These are phyloP conservation scores for Zaprionus ornatus DNA, from an alignment of 1,140 invertebrate species.

Conservation along the genomic window DNA sequence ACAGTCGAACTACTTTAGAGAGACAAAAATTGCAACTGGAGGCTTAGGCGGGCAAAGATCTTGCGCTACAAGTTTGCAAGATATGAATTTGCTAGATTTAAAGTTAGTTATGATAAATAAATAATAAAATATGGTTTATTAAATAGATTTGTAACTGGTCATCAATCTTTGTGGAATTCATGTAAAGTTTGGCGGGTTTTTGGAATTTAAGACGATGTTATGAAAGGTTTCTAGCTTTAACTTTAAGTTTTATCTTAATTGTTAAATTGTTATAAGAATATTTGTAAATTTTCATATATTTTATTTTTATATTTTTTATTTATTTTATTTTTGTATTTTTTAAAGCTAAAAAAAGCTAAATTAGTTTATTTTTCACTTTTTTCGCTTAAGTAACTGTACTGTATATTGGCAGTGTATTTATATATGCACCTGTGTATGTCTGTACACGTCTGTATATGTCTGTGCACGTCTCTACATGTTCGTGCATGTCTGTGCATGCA, in stretches of 20 bases:
- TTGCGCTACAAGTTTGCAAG: not conserved
- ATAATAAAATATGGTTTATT: not conserved
- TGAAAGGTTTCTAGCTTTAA: no score
- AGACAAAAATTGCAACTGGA: not conserved
- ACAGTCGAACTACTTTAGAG: not conserved
- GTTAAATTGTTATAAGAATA: no score
- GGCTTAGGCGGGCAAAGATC: not conserved
- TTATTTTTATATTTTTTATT: no score
- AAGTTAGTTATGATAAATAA: not conserved
- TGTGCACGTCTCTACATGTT: not conserved
- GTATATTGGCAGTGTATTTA: not conserved
- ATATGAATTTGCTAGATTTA: not conserved
- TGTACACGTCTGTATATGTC: not conserved
- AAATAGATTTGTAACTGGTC: no score
- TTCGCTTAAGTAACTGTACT: not conserved
- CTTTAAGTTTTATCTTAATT: no score
- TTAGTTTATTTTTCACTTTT: no score
- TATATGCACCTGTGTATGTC: not conserved
- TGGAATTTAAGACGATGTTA: no score
- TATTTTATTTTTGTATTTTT: not conserved
- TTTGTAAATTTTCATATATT: no score
- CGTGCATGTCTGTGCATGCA: not conserved
- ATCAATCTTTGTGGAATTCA: no score
- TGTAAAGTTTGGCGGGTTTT: no score
- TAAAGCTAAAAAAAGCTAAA: not conserved